Percentiles rank a stretch among this genome's conserved stretches.
Evolutionary conservation across 2,797 vertebrate genomes (phyloP).

Genomic region (Hypotaenidia okinawae): DNA sequence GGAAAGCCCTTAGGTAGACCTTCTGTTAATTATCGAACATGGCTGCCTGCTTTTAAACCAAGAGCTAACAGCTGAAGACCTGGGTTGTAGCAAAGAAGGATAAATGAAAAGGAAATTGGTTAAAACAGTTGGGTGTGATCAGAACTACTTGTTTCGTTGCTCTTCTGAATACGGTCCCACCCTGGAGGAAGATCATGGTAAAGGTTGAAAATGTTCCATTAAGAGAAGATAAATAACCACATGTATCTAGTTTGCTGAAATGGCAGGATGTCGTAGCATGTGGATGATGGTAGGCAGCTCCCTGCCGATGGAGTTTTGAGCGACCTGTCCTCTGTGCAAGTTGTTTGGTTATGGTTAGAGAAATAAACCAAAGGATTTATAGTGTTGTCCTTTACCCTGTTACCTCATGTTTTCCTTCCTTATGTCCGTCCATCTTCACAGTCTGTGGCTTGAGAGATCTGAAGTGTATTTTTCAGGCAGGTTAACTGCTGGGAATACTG

Average conservation of each 20-base stretch:
- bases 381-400: background rate
- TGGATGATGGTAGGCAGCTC: background rate
- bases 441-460: background rate
- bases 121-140: background rate
- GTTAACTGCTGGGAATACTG: background rate
- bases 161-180: background rate
- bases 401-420: background rate
- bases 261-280: background rate
- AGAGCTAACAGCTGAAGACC: background rate
- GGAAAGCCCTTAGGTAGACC: conserved; percentile 23
- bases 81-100: background rate
- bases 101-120: background rate
- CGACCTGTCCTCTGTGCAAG: background rate
- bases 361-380: background rate
- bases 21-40: conserved; percentile 6
- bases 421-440: background rate
- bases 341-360: background rate
- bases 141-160: background rate
- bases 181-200: background rate
- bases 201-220: background rate
- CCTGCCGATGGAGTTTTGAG: background rate
- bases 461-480: background rate
- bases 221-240: background rate
- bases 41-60: conserved; percentile 1
- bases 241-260: background rate